phyloP scores from a whole-genome alignment of 2,797 vertebrate genomes.

The Phyllotis vaccarum region DNA sequence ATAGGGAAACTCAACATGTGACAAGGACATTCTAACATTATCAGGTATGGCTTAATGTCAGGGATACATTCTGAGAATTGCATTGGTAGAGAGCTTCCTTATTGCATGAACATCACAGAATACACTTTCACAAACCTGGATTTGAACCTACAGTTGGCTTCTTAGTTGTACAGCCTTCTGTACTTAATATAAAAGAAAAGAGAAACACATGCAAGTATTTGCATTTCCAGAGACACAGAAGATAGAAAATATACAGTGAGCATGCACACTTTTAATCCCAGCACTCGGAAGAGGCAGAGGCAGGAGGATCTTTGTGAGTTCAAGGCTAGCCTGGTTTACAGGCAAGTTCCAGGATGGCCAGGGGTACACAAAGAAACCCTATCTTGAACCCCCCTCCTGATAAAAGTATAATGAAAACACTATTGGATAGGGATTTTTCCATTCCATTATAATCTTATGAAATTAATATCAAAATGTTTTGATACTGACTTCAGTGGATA shows the following conservation, averaged over 20 bases:
- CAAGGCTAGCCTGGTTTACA: not conserved
- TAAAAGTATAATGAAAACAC: not conserved
- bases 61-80: not conserved
- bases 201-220: not conserved
- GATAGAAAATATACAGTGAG: not conserved
- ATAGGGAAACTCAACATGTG: not conserved
- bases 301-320: not conserved
- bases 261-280: not conserved
- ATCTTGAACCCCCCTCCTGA: not conserved
- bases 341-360: not conserved
- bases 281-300: not conserved
- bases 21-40: not conserved
- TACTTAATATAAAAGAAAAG: not conserved
- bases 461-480: not conserved
- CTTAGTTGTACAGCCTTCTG: not conserved
- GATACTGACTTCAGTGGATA: not conserved
- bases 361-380: not conserved
- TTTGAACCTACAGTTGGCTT: not conserved
- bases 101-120: too few species aligned
- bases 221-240: not conserved
- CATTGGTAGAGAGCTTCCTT: not conserved
- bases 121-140: not conserved
- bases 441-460: not conserved
- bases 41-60: not conserved
- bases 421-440: not conserved